Conservation (phyloP, 92 coral and sea anemone species). For the Metridium senile region DNA sequence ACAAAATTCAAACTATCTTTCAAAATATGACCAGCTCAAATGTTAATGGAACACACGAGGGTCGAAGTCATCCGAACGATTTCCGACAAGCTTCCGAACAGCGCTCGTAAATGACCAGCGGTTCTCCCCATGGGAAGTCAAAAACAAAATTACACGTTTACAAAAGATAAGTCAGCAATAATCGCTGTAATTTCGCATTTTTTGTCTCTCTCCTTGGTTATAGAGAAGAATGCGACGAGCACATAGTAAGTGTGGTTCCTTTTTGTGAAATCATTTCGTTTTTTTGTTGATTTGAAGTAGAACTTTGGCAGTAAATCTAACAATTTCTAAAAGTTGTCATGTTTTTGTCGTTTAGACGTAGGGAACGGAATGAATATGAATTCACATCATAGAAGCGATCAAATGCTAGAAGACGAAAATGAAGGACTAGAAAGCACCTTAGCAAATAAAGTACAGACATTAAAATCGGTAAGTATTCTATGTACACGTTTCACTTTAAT, state of each 20-base stretch:
- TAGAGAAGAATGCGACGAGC: conserved; percentile 42
- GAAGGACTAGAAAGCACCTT: conserved; percentile 75
- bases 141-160: conserved; percentile 27
- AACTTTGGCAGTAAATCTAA: not conserved
- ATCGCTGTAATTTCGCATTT: not conserved
- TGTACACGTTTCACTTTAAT: too few species aligned
- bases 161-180: conserved; percentile 35
- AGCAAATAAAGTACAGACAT: conserved; percentile 91
- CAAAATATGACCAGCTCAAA: too few species aligned
- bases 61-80: not conserved
- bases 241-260: conserved; percentile 32
- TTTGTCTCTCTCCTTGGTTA: conserved; percentile 1
- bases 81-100: conserved; percentile 10
- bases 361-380: conserved; percentile 56
- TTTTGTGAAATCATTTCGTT: not conserved
- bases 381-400: conserved; percentile 78
- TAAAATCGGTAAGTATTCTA: conserved; percentile 74
- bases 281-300: not conserved
- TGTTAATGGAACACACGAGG: not conserved
- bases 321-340: not conserved
- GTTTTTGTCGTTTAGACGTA: conserved; percentile 25
- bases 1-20: too few species aligned
- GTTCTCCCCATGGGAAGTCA: conserved; percentile 19
- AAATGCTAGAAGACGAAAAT: conserved; percentile 92
- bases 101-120: conserved; percentile 41